Evolutionary conservation across 2,113 vertebrate species (phyloP).

Genomic region (Chloebia gouldiae): DNA sequence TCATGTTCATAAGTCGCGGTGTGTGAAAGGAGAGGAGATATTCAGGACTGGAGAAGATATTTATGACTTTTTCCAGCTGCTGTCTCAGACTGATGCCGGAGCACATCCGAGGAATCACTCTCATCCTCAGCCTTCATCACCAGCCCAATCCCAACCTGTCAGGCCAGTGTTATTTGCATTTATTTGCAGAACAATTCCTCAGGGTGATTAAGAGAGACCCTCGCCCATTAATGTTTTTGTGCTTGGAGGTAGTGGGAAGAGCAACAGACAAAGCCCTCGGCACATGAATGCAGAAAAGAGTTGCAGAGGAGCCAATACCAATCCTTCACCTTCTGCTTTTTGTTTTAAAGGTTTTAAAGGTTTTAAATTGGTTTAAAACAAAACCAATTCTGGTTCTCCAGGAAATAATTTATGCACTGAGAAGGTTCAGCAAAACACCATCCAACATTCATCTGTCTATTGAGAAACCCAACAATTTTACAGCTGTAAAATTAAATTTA

Average conservation of each 20-base stretch:
- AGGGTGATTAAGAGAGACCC: slow-evolving; percentile 19
- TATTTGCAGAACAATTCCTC: not conserved
- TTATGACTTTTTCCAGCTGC: slow-evolving; percentile 12
- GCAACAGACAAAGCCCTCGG: not conserved
- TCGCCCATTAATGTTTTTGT: not conserved
- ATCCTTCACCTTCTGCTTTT: not conserved
- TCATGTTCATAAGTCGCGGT: not conserved
- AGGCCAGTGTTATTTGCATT: not conserved
- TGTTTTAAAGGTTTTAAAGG: not conserved
- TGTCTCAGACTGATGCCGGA: not conserved
- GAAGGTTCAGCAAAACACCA: not conserved
- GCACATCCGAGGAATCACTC: not conserved
- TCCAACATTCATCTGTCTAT: not conserved
- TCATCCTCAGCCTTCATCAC: not conserved
- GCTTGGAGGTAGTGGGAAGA: not conserved
- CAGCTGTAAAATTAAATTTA: not conserved
- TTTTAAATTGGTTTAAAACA: no score
- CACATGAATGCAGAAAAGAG: not conserved
- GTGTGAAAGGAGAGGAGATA: not conserved
- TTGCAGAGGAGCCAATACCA: not conserved
- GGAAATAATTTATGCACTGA: not conserved
- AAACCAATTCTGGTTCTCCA: not conserved
- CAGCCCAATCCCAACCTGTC: not conserved
- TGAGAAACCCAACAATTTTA: not conserved
- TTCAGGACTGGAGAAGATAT: not conserved